Conservation (phyloP, 2,888 invertebrate genomes). For the Drymonia ruficornis region DNA sequence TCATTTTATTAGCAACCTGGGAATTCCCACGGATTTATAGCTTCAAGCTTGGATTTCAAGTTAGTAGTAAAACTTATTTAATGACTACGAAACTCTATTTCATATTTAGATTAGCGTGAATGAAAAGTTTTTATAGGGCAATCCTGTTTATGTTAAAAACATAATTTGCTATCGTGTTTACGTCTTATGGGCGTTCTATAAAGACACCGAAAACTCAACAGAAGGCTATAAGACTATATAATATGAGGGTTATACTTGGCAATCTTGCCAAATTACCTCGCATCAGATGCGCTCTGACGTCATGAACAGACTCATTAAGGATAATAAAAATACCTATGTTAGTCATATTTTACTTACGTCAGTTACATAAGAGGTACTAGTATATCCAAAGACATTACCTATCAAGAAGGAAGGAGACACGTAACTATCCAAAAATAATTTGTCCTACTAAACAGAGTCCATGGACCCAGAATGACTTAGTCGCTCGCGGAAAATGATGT, state of each 20-base stretch:
- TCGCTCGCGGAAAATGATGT: no score
- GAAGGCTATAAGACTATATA: not conserved
- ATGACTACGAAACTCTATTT: conserved; percentile 34
- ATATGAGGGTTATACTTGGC: no score
- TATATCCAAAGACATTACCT: no score
- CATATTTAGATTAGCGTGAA: conserved; percentile 5
- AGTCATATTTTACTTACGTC: not conserved
- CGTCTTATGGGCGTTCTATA: not conserved
- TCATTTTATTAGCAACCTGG: conserved; percentile 44
- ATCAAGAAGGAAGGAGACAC: no score
- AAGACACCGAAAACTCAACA: not conserved
- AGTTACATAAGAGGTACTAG: no score
- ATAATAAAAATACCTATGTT: not conserved
- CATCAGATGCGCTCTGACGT: no score
- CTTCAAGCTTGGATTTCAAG: conserved; percentile 52
- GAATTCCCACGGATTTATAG: conserved; percentile 57
- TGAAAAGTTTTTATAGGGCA: not conserved
- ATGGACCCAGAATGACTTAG: no score
- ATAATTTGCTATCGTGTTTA: not conserved
- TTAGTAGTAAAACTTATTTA: conserved; percentile 46
- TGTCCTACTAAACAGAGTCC: no score
- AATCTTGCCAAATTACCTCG: no score
- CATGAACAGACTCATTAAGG: not conserved
- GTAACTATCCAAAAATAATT: no score
- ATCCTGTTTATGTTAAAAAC: not conserved